Base-by-base conservation (phyloP, 2,797 vertebrate genomes). In the Galaxias olidus region DNA sequence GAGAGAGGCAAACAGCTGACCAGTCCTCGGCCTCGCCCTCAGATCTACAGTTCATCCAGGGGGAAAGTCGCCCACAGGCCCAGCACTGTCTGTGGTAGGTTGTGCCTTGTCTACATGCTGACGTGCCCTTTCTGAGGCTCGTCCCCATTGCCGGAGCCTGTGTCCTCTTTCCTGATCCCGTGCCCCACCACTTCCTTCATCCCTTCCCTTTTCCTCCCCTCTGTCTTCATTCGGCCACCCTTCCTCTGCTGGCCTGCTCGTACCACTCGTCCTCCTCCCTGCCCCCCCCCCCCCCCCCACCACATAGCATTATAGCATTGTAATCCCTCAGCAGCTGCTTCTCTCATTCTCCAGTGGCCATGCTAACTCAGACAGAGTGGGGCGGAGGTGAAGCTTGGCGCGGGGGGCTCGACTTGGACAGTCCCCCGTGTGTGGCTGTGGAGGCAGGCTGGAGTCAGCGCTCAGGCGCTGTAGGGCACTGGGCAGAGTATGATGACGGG, bases 1-100 rank as follows among this genome's bases (percentile, higher is more conserved):
- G n/a, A 83, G 79, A 74, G 74, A 70, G 83, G 77, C 80, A 83
- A 84, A 73, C 86, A 89, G 87, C 85, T 90, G 84, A 87, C 43
- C 30, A 63, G n/a, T 40, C 12, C 13, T 54, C 50, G 50, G 42
- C 18, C 30, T 54, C 50, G 50, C 52, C 18, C 30, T 50, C 47
- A 18, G 46, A 56, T 20, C 53, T 10, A 57, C 40, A 30, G 13
- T 17, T 15, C 19, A 41, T 8, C 49, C 44, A 48, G 30, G 30
- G 30, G 30, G 30, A 6, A 30, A 30, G 30, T 30, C 6, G 30
- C 3, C 30, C 6, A 30, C 30, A 30, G 30, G 30, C 30, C 2
- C 3, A 30, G 30, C 6, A 30, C 30, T 30, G 30, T 30, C 30
- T 30, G 3, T 30, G 30, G 30, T 30, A 30, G 30, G 30, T 30